Evolutionary conservation across 37 sponge, comb jelly and placozoan species (phyloP).

Genomic region (Theonella swinhoei): DNA sequence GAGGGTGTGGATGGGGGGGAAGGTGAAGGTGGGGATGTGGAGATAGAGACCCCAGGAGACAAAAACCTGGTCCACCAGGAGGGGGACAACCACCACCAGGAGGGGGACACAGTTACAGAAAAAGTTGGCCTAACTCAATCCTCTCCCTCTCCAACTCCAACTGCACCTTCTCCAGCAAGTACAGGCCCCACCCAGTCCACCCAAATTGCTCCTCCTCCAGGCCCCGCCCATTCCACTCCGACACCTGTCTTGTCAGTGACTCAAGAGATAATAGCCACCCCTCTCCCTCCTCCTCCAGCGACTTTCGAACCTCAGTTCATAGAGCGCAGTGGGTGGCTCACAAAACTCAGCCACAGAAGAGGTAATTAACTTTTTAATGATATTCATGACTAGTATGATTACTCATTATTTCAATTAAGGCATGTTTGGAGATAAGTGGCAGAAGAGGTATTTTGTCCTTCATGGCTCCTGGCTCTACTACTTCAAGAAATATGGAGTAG

Average conservation of each 20-base stretch:
- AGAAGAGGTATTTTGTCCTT: conserved; percentile 78
- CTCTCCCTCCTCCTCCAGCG: conserved; percentile 49
- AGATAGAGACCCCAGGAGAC: neutral
- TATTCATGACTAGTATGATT: neutral
- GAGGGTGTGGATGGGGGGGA: neutral
- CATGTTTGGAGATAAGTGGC: conserved; percentile 78
- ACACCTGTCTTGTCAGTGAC: neutral
- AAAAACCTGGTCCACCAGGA: neutral
- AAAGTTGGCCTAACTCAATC: neutral
- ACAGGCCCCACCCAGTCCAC: neutral
- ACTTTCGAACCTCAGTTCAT: conserved; percentile 36
- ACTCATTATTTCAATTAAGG: conserved; percentile 9
- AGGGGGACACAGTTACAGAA: neutral
- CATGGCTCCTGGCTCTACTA: conserved; percentile 65
- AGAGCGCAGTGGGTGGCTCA: conserved; percentile 64
- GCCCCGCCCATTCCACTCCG: neutral
- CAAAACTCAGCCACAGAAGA: conserved; percentile 65
- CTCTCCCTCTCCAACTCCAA: neutral
- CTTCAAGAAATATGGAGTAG: conserved; percentile 83
- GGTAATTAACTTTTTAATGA: conserved; percentile 29
- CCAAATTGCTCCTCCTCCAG: neutral
- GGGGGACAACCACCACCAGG: neutral
- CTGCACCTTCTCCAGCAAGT: neutral
- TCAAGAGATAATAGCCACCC: conserved; percentile 3
- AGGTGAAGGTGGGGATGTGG: neutral